These are phyloP conservation scores for Microchrysa polita DNA, from an alignment of 2,888 invertebrate species.

Conservation along the genomic window DNA sequence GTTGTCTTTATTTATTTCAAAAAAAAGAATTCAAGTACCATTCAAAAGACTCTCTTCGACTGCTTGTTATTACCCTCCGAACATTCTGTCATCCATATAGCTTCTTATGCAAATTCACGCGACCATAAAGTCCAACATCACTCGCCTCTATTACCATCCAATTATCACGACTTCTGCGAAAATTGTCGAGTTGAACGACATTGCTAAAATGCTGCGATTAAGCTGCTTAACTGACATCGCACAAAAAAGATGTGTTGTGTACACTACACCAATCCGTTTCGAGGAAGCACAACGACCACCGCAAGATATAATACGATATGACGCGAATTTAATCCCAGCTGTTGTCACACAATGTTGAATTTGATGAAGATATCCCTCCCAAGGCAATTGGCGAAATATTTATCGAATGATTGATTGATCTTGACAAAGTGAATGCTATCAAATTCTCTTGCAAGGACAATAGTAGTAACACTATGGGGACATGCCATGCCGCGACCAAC, in stretches of 20 bases:
- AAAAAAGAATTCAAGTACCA: too few species aligned
- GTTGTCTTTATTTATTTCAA: too few species aligned
- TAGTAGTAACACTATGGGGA: not conserved
- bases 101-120: constrained; percentile 33
- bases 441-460: constrained; percentile 27
- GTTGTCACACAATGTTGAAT: constrained; percentile 36
- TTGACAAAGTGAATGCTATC: constrained; percentile 29
- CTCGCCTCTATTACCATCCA: constrained; percentile 34
- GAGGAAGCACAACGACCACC: too few species aligned
- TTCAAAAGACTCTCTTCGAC: too few species aligned
- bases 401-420: constrained; percentile 44
- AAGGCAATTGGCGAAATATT: constrained; percentile 38
- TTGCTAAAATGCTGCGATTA: not conserved
- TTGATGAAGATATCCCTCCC: constrained; percentile 42
- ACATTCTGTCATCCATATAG: constrained; percentile 15
- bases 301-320: not conserved
- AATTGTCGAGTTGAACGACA: constrained; percentile 37
- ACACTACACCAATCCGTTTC: not conserved
- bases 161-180: constrained; percentile 23
- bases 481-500: too few species aligned
- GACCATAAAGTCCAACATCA: constrained; percentile 23
- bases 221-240: not conserved
- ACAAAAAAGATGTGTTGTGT: not conserved
- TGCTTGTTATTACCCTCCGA: not conserved
- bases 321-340: constrained; percentile 37